Evolutionary conservation across 2,888 invertebrate genomes (phyloP).

Genomic region (Adelognathus sp.): DNA sequence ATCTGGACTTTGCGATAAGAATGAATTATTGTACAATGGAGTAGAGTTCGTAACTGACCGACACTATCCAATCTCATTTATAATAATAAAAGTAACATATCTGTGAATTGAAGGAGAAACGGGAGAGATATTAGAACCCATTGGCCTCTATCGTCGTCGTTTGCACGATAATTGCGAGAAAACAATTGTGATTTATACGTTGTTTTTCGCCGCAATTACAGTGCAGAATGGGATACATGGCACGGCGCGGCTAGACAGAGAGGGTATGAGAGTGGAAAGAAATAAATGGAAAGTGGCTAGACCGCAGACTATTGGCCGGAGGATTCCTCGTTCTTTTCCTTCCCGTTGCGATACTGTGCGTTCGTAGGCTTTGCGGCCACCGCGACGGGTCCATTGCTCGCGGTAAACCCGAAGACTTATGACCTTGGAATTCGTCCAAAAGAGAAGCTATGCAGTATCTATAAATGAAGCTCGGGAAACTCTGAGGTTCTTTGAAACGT

Average conservation of each 20-base stretch:
- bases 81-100: neutral
- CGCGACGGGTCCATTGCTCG: neutral
- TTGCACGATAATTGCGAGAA: conserved; percentile 21
- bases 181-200: conserved; percentile 34
- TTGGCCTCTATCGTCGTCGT: neutral
- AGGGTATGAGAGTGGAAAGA: neutral
- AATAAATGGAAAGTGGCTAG: conserved; percentile 34
- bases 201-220: neutral
- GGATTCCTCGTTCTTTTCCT: neutral
- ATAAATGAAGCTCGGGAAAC: neutral
- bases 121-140: conserved; percentile 20
- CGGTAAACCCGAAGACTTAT: neutral
- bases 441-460: neutral
- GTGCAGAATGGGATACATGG: neutral
- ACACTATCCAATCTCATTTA: neutral
- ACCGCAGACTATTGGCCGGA: conserved; percentile 14
- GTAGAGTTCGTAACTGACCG: neutral
- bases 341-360: neutral
- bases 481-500: neutral
- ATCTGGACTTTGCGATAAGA: neutral
- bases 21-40: neutral
- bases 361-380: neutral
- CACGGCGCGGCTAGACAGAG: neutral
- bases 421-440: conserved; percentile 18
- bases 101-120: neutral